Base-by-base conservation (phyloP, 2,113 vertebrate species). In the Myocastor coypus region DNA sequence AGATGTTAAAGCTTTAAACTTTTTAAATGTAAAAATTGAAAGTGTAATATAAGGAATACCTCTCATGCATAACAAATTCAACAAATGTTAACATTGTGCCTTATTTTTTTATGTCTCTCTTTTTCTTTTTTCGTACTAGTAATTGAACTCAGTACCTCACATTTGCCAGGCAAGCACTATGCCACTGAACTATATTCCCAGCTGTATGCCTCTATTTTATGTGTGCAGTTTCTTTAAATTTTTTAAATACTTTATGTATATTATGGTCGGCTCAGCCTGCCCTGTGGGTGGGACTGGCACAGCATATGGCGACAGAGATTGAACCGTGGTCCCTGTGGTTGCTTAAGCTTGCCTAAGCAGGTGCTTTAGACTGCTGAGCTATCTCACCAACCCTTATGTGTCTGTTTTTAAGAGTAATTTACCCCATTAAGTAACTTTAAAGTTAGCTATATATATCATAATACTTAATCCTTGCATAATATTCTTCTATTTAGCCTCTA, bases 1-100 rank as follows among this genome's bases (percentile, higher is more conserved):
- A 64, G 73, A 64, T 71, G 71, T 82, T 55, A 66, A 80, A 83
- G 85, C 55, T 75, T 84, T 37, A 66, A n/a, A 42, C 14, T 77
- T 92, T 84, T 84, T 52, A 92, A 93, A 46, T 26, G 83, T n/a
- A 77, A 86, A 92, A 46, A 8, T 83, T 92, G 32, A 92, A 80
- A 78, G 16, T 87, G 30, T 26, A 87, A 22, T 83, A 40, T 69
- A 86, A 37, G 59, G 42, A 57, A 75, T 87, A 89, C 32, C 22
- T 24, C 28, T 3, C 28, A 64, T 22, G 63, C 22, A 34, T 1
- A 52, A 68, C 50, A 75, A 2, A 61, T 69, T 68, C 34, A 81
- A 52, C 20, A 94, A 42, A 24, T n/a, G 24, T 50, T 75, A 92
- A 50, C 3, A 75, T 55, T 83, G 66, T 59, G 19, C 26, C 17